phyloP scores from a whole-genome alignment of 2,888 invertebrate genomes.

The Pristionchus japonicus region DNA sequence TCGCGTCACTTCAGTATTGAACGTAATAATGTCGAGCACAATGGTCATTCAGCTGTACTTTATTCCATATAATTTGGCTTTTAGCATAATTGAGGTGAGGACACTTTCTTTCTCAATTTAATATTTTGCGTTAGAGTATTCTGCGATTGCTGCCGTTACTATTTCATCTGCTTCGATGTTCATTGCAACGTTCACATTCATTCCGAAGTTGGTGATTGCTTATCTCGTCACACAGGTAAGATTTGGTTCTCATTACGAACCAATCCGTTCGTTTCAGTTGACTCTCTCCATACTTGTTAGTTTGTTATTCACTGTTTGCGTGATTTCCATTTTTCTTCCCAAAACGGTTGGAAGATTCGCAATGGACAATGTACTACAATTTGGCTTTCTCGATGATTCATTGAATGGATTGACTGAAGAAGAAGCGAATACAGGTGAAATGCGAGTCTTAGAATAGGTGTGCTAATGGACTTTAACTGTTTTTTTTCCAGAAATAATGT shows the following conservation, averaged over 20 bases:
- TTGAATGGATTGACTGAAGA: background rate
- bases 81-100: background rate
- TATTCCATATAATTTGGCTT: background rate
- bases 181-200: background rate
- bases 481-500: background rate
- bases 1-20: background rate
- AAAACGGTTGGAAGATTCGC: background rate
- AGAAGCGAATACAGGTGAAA: background rate
- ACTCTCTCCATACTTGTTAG: background rate
- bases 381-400: background rate
- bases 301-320: background rate
- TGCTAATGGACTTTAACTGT: no score
- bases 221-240: background rate
- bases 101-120: background rate
- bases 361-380: background rate
- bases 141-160: background rate
- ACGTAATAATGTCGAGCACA: background rate
- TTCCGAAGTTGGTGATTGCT: background rate
- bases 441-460: no score
- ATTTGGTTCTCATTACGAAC: background rate
- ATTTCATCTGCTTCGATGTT: background rate
- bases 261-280: background rate
- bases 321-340: background rate
- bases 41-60: background rate
- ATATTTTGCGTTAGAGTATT: background rate